These are phyloP conservation scores for Synergus japonicus DNA, from an alignment of 2,888 invertebrate species.

Conservation along the genomic window DNA sequence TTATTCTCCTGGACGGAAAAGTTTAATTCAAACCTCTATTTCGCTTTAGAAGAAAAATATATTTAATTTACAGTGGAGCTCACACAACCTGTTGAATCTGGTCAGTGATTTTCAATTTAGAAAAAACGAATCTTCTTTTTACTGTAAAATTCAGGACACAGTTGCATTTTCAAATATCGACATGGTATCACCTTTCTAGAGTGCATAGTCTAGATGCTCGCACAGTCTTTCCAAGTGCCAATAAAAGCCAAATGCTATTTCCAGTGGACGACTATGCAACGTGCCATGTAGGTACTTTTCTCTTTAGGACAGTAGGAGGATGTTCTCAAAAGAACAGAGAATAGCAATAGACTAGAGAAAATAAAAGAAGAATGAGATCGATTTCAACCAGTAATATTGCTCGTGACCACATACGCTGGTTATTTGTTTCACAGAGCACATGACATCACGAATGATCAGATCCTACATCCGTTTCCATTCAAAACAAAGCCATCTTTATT, in stretches of 20 bases:
- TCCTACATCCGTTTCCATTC: conserved; percentile 46
- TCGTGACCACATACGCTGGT: conserved; percentile 50
- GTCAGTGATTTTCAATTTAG: neutral
- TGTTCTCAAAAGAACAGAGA: conserved; percentile 8
- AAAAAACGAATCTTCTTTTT: neutral
- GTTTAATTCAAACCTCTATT: neutral
- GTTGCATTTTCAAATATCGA: conserved; percentile 45
- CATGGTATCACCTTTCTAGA: conserved; percentile 43
- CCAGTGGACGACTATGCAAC: conserved; percentile 46
- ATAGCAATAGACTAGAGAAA: conserved; percentile 32
- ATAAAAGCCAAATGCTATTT: conserved; percentile 55
- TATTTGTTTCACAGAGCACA: conserved; percentile 42
- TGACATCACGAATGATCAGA: conserved; percentile 52
- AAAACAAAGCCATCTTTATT: neutral
- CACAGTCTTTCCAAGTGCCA: conserved; percentile 49
- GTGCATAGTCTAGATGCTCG: conserved; percentile 44
- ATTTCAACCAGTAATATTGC: conserved; percentile 53
- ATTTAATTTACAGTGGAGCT: neutral
- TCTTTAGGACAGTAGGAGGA: conserved; percentile 44
- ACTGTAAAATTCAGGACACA: neutral
- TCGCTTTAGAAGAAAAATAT: neutral
- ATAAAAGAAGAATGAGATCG: conserved; percentile 43
- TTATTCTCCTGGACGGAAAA: neutral
- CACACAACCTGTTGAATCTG: neutral
- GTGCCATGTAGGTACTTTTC: conserved; percentile 47